phyloP scores from a whole-genome alignment of 2,888 invertebrate species.

The Papilio gigon region DNA sequence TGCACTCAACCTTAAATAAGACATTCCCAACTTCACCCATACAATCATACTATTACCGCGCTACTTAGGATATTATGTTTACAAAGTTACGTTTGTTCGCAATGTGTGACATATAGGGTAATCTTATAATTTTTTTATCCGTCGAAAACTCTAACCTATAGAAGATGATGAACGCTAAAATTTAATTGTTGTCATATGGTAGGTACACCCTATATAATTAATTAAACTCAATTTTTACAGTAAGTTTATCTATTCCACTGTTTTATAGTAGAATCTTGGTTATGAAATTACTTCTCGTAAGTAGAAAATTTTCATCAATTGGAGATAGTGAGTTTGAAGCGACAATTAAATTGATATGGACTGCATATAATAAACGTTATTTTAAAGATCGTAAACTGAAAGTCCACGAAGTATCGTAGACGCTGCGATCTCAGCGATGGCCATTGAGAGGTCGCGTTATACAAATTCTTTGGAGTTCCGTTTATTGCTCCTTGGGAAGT shows the following conservation, averaged over 20 bases:
- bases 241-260: too few relatives aligned
- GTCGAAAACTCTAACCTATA: too few relatives aligned
- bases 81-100: too few relatives aligned
- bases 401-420: conserved; percentile 25
- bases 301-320: conserved; percentile 4
- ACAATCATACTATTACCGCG: neutral
- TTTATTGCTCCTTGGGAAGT: conserved; percentile 41
- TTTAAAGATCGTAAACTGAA: conserved; percentile 33
- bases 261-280: neutral
- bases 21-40: conserved; percentile 10
- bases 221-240: too few relatives aligned
- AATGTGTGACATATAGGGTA: too few relatives aligned
- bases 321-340: neutral
- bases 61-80: too few relatives aligned
- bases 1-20: conserved; percentile 1
- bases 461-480: conserved; percentile 24
- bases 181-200: too few relatives aligned
- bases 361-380: conserved; percentile 36
- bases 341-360: conserved; percentile 31
- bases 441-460: conserved; percentile 30
- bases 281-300: conserved; percentile 5
- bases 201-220: too few relatives aligned
- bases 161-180: too few relatives aligned
- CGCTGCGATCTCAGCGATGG: conserved; percentile 28
- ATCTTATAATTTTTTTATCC: too few relatives aligned